These are phyloP conservation scores for Aleiodes leptofemur DNA, from an alignment of 2,888 invertebrate species.

Conservation along the genomic window DNA sequence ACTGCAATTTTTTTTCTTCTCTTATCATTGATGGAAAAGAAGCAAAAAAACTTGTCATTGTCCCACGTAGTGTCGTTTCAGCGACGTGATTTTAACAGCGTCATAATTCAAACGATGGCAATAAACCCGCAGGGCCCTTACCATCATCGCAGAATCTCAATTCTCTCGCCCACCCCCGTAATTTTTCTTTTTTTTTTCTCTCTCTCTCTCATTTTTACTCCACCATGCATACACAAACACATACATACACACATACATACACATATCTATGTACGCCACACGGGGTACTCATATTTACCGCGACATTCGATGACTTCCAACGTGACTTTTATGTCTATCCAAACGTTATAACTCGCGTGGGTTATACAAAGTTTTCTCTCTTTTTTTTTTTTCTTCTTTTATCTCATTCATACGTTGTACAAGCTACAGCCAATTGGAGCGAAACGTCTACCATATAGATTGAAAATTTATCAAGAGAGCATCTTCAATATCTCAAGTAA, in stretches of 20 bases:
- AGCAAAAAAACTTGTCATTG: slow-evolving; percentile 39
- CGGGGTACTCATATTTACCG: slow-evolving; percentile 25
- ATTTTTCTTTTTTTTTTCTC: background rate
- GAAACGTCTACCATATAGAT: slow-evolving; percentile 18
- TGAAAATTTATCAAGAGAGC: slow-evolving; percentile 19
- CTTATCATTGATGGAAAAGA: background rate
- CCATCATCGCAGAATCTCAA: slow-evolving; percentile 40
- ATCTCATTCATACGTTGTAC: background rate
- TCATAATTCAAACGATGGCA: slow-evolving; percentile 55
- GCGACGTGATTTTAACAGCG: slow-evolving; percentile 55
- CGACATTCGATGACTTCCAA: slow-evolving; percentile 19
- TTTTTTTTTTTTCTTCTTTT: too few relatives aligned
- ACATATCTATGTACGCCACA: slow-evolving; percentile 23
- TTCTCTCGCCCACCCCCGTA: slow-evolving; percentile 34
- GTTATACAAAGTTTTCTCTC: background rate
- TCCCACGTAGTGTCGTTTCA: slow-evolving; percentile 39
- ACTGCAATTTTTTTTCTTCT: background rate
- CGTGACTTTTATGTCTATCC: slow-evolving; percentile 32
- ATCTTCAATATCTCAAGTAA: background rate
- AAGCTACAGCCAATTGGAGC: slow-evolving; percentile 19
- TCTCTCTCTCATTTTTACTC: slow-evolving; percentile 33
- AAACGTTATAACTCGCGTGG: slow-evolving; percentile 9
- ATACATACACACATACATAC: slow-evolving; percentile 24
- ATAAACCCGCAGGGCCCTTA: slow-evolving; percentile 50
- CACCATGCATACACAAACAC: background rate